Percentiles rank a stretch among this genome's conserved stretches.
Conservation (phyloP, 2,113 vertebrate genomes). For the Gallinago media region DNA sequence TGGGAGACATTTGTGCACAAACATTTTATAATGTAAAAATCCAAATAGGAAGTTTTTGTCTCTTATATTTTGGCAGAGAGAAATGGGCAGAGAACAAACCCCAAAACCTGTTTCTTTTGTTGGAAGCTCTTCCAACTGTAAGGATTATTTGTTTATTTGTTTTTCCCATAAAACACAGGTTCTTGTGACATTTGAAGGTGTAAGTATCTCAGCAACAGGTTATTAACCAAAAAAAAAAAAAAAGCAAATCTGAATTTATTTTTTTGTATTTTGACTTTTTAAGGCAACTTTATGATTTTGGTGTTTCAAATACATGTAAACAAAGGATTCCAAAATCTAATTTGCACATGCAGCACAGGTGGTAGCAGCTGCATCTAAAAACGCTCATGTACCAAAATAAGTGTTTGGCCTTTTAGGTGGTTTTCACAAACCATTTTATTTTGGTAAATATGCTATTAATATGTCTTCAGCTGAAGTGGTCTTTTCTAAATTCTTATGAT, state of each 20-base stretch:
- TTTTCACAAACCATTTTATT: not conserved
- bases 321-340: not conserved
- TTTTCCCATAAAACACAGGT: not conserved
- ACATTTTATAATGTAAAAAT: not conserved
- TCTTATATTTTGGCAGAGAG: not conserved
- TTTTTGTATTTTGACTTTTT: not conserved
- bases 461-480: not conserved
- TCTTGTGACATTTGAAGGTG: not conserved
- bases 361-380: not conserved
- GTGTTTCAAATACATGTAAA: not conserved
- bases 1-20: not conserved
- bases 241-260: not conserved
- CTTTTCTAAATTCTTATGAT: not conserved
- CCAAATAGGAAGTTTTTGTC: not conserved
- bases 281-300: not conserved
- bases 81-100: not conserved
- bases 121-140: not conserved
- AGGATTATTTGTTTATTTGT: not conserved
- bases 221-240: not conserved
- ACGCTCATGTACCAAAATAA: not conserved
- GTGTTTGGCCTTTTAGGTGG: not conserved
- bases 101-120: accelerated
- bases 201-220: not conserved
- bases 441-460: not conserved
- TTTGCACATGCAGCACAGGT: not conserved